phyloP scores from a whole-genome alignment of 2,113 vertebrate genomes.

The Semnornis frantzii region DNA sequence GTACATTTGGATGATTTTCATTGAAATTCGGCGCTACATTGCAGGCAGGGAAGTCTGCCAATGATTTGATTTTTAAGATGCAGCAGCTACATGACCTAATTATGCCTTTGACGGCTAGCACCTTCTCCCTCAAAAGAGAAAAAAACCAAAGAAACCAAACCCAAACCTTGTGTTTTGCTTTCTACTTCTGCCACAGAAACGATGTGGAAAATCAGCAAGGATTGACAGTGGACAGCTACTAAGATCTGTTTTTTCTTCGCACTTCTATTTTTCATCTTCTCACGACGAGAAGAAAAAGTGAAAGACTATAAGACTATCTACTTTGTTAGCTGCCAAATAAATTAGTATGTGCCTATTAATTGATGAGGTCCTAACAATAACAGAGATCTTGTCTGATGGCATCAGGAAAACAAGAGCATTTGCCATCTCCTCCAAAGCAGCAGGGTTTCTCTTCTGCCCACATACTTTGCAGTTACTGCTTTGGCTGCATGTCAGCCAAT shows the following conservation, averaged over 20 bases:
- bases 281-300: not conserved
- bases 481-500: not conserved
- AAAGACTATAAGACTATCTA: not conserved
- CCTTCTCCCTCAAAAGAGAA: conserved; percentile 3
- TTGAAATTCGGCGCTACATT: conserved; percentile 36
- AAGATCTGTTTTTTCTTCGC: not conserved
- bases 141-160: not conserved
- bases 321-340: not conserved
- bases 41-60: conserved; percentile 60
- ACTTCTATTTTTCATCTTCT: not conserved
- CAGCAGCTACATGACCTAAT: conserved; percentile 67
- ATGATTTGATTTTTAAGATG: conserved; percentile 61
- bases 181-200: not conserved
- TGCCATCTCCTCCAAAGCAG: not conserved
- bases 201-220: not conserved
- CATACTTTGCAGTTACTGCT: not conserved
- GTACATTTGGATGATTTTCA: conserved; percentile 51
- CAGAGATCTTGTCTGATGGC: not conserved
- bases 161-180: not conserved
- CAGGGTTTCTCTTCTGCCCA: not conserved
- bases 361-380: not conserved
- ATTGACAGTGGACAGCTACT: not conserved
- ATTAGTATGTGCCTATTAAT: not conserved
- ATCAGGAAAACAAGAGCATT: not conserved
- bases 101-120: conserved; percentile 39